A percentile compares a stretch with the other conserved stretches of the same genome.
phyloP scores from a whole-genome alignment of 2,797 vertebrate species.

The Balearica regulorum region DNA sequence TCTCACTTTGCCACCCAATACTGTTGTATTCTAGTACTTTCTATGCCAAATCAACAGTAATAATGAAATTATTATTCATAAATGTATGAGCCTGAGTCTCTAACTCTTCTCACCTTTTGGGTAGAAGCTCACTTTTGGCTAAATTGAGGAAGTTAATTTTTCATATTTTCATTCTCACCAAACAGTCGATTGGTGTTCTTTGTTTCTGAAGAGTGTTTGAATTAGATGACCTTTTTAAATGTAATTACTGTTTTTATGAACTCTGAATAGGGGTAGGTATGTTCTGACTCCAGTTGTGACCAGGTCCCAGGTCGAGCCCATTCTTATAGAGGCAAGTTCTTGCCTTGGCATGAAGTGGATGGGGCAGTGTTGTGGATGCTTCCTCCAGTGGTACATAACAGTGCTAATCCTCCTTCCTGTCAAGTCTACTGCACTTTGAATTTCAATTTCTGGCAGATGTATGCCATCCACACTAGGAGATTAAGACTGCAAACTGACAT shows the following conservation, averaged over 20 bases:
- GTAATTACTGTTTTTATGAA: not conserved
- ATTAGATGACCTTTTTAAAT: not conserved
- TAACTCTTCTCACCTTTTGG: not conserved
- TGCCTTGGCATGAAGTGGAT: not conserved
- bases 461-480: not conserved
- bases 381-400: not conserved
- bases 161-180: not conserved
- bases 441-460: not conserved
- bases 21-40: not conserved
- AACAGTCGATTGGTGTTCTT: not conserved
- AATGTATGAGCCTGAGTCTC: not conserved
- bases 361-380: not conserved
- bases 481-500: not conserved
- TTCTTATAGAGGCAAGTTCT: not conserved
- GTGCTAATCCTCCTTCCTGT: not conserved
- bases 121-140: not conserved
- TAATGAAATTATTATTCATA: not conserved
- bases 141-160: not conserved
- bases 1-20: not conserved
- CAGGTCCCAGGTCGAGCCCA: fast-evolving
- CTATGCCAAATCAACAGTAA: not conserved
- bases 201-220: not conserved
- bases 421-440: not conserved
- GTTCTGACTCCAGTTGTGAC: not conserved
- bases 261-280: not conserved